Conservation (phyloP, 2,113 vertebrate genomes). For the Siphamia tubifer region DNA sequence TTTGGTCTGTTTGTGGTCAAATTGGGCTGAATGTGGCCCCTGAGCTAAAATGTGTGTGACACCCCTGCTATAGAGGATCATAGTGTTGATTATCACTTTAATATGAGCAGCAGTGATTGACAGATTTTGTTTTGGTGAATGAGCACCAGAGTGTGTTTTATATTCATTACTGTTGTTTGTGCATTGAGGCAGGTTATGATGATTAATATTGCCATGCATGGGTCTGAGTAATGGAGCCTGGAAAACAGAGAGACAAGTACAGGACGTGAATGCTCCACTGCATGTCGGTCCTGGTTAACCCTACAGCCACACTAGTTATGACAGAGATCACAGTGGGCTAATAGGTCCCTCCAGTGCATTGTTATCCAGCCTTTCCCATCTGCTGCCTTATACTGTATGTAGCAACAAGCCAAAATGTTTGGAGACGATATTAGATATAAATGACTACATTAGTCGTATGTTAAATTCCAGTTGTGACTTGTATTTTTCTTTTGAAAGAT, state of each 20-base stretch:
- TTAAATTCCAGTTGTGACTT: too few relatives aligned
- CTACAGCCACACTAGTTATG: constrained; percentile 32
- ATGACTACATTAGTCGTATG: too few relatives aligned
- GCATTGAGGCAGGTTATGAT: constrained; percentile 31
- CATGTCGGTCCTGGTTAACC: constrained; percentile 28
- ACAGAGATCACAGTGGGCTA: constrained; percentile 35
- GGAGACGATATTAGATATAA: not conserved
- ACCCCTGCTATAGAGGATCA: not conserved
- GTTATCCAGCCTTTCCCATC: not conserved
- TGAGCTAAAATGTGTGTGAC: not conserved
- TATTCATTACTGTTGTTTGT: constrained; percentile 43
- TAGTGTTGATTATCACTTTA: constrained; percentile 10
- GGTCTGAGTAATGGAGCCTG: constrained; percentile 56
- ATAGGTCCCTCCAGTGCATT: constrained; percentile 5
- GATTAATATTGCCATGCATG: constrained; percentile 51
- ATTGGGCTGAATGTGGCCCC: too few relatives aligned
- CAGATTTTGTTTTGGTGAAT: constrained; percentile 18
- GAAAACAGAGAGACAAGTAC: constrained; percentile 55
- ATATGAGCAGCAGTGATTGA: constrained; percentile 33
- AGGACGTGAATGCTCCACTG: constrained; percentile 35
- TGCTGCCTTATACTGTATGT: constrained; percentile 1
- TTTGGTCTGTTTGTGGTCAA: too few relatives aligned
- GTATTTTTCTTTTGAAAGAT: too few relatives aligned
- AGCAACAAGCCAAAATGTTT: not conserved
- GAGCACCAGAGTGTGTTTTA: constrained; percentile 32